Evolutionary conservation across 2,797 vertebrate genomes (phyloP).

Genomic region (Argya squamiceps): DNA sequence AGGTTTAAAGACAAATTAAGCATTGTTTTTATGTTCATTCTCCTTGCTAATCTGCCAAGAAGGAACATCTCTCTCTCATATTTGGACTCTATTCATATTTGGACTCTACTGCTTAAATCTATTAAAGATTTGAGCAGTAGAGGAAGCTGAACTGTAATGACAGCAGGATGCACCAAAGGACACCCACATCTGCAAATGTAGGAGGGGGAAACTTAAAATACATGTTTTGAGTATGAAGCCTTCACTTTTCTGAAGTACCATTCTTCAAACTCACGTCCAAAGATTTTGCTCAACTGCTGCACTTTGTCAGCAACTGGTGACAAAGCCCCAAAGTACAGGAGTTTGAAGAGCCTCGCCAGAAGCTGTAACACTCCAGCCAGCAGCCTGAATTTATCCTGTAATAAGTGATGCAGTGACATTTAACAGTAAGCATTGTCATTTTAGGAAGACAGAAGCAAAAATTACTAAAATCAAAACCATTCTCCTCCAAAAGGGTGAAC

Average conservation of each 20-base stretch:
- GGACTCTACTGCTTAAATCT: neutral
- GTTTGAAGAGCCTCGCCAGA: neutral
- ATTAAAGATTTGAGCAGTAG: neutral
- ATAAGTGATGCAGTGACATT: neutral
- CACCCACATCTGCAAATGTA: neutral
- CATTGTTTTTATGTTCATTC: conserved; percentile 49
- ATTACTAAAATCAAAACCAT: conserved; percentile 14
- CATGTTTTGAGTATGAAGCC: neutral
- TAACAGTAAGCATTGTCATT: neutral
- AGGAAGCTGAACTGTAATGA: neutral
- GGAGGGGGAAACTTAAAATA: neutral
- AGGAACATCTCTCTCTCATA: neutral
- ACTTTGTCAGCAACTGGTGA: neutral
- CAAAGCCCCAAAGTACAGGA: neutral
- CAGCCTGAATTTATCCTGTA: neutral
- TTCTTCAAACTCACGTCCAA: neutral
- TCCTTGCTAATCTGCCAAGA: conserved; percentile 20
- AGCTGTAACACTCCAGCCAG: neutral
- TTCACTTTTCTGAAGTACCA: neutral
- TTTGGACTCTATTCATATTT: neutral
- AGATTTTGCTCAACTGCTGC: neutral
- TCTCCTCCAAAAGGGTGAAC: neutral
- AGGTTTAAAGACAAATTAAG: conserved; percentile 56
- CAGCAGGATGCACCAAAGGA: neutral
- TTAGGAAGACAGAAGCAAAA: conserved; percentile 2